Percentiles rank a stretch among this genome's conserved stretches.
These are phyloP conservation scores for Styela clava DNA, from an alignment of 23 tunicate genomes.

Conservation along the genomic window DNA sequence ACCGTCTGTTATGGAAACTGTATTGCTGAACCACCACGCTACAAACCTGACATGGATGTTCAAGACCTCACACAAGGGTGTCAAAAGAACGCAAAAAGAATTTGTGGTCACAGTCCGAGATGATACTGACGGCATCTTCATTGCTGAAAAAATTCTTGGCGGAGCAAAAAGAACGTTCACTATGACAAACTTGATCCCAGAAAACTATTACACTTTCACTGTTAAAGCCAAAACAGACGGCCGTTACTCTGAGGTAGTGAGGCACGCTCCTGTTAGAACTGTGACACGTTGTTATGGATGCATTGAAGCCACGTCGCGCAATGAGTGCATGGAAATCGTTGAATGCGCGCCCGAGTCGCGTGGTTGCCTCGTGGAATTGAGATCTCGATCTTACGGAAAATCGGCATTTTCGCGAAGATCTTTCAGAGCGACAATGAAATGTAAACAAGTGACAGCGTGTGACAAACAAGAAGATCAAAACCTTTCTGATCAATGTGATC, in stretches of 20 bases:
- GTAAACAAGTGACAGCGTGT: constrained; percentile 72
- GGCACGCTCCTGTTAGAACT: constrained; percentile 29
- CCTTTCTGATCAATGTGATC: constrained; percentile 45
- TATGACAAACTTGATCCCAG: constrained; percentile 32
- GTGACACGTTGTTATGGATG: constrained; percentile 60
- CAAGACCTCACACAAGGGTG: background rate
- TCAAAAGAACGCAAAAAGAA: constrained; percentile 15
- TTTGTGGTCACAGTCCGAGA: constrained; percentile 50
- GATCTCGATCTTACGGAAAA: constrained; percentile 7
- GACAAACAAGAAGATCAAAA: constrained; percentile 55
- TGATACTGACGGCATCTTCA: constrained; percentile 23
- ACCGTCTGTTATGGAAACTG: constrained; percentile 21
- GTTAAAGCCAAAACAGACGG: constrained; percentile 30
- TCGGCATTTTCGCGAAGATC: constrained; percentile 8
- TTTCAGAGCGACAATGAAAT: constrained; percentile 51
- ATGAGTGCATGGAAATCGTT: constrained; percentile 39
- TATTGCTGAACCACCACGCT: constrained; percentile 28
- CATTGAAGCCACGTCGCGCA: constrained; percentile 52
- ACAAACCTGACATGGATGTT: constrained; percentile 53
- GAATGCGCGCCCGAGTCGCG: constrained; percentile 56
- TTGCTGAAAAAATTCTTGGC: constrained; percentile 34
- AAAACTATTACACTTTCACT: constrained; percentile 34
- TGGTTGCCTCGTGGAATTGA: constrained; percentile 59
- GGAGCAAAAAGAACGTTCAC: constrained; percentile 27
- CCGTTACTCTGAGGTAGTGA: constrained; percentile 10